phyloP scores from a whole-genome alignment of 1,140 invertebrate species.

The Drosophila subobscura region DNA sequence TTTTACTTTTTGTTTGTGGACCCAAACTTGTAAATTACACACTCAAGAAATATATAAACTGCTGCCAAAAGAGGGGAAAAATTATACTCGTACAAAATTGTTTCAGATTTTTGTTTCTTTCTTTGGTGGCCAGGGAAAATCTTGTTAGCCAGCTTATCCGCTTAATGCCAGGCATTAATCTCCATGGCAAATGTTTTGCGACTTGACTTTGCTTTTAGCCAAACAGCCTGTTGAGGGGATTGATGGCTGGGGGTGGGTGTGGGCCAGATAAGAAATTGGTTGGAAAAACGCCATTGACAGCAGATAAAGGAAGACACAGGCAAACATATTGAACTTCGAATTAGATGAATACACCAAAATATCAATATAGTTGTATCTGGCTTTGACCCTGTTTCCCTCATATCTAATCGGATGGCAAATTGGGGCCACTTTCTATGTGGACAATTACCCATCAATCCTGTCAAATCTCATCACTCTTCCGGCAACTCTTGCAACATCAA shows the following conservation, averaged over 20 bases:
- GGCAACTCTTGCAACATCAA: constrained; percentile 13
- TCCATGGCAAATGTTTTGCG: constrained; percentile 18
- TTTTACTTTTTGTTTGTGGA: constrained; percentile 68
- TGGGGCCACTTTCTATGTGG: constrained; percentile 14
- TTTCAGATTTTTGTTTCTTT: constrained; percentile 42
- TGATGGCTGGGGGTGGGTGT: background rate
- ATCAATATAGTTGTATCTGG: constrained; percentile 7
- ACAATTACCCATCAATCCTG: constrained; percentile 37
- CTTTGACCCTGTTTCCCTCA: constrained; percentile 30
- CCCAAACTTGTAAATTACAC: constrained; percentile 72
- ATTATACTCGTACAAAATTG: constrained; percentile 22
- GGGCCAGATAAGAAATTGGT: background rate
- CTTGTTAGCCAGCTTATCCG: constrained; percentile 21
- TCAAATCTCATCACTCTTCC: constrained; percentile 14
- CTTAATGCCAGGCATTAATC: constrained; percentile 26
- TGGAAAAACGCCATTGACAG: background rate
- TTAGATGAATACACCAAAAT: background rate
- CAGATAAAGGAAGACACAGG: constrained; percentile 8
- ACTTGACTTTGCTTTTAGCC: constrained; percentile 47
- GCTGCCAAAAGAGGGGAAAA: constrained; percentile 23
- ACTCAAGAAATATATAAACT: background rate
- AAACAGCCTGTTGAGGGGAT: constrained; percentile 12
- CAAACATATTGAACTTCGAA: constrained; percentile 7
- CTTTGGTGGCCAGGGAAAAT: constrained; percentile 24
- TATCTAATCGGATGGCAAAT: constrained; percentile 37